These are phyloP conservation scores for Iguana delicatissima DNA, from an alignment of 2,797 vertebrate species.

Conservation along the genomic window DNA sequence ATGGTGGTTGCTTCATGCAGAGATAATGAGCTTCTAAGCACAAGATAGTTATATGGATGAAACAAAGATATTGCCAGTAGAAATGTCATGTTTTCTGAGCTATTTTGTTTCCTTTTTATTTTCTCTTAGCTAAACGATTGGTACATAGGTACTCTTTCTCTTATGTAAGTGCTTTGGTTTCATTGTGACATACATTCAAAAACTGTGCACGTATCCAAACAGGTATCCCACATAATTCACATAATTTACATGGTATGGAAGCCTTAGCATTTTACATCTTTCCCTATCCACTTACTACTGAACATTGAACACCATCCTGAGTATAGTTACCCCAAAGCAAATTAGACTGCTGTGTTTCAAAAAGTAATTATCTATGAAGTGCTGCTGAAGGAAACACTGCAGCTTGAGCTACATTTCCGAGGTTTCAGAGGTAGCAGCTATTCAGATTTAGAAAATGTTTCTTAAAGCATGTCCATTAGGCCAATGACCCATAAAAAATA, in stretches of 20 bases:
- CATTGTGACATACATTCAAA: neutral
- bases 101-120: neutral
- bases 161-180: neutral
- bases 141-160: neutral
- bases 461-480: neutral
- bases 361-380: neutral
- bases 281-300: neutral
- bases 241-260: neutral
- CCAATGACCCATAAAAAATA: neutral
- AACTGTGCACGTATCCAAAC: neutral
- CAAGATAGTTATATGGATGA: neutral
- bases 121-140: neutral
- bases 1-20: conserved; percentile 33
- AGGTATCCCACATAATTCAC: neutral
- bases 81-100: neutral
- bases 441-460: neutral
- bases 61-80: accelerated
- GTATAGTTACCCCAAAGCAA: neutral
- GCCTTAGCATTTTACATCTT: neutral
- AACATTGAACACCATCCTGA: neutral
- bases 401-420: neutral
- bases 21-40: conserved; percentile 10
- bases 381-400: neutral
- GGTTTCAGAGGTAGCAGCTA: neutral
- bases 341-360: neutral